These are phyloP conservation scores for Crotalus tigris DNA, from an alignment of 2,113 vertebrate genomes.

Conservation along the genomic window DNA sequence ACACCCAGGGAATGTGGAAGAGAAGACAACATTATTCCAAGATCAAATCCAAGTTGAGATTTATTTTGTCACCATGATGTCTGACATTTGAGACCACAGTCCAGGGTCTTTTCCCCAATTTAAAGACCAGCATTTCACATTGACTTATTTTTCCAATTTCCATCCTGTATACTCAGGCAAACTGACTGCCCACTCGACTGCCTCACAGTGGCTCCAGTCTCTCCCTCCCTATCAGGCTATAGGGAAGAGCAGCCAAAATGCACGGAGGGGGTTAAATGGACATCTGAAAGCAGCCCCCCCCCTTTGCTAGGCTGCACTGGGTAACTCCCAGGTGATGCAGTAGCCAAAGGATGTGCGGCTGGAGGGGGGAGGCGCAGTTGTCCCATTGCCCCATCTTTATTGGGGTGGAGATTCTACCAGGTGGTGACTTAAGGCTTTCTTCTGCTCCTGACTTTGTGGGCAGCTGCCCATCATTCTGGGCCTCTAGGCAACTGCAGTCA, in stretches of 20 bases:
- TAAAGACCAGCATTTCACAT: background rate
- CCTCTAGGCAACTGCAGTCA: background rate
- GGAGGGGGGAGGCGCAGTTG: background rate
- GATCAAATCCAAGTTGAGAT: background rate
- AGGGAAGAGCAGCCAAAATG: background rate
- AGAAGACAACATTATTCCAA: background rate
- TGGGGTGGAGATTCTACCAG: background rate
- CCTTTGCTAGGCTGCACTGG: background rate
- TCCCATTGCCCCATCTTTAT: background rate
- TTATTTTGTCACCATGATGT: background rate
- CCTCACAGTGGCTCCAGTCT: no score
- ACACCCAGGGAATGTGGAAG: background rate
- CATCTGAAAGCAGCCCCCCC: no score
- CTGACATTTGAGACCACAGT: background rate
- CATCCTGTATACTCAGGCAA: no score
- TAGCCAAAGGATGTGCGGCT: background rate
- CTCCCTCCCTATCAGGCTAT: background rate
- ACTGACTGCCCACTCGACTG: background rate
- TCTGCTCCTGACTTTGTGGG: background rate
- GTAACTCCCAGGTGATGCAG: background rate
- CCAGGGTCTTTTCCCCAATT: background rate
- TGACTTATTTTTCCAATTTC: background rate
- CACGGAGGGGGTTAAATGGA: no score
- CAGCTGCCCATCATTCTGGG: background rate
- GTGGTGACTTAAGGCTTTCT: no score